Evolutionary conservation across 2,888 invertebrate genomes (phyloP), one percentile per base, ranked within the genome.

Genomic region (Ennomos fuscantarius): DNA sequence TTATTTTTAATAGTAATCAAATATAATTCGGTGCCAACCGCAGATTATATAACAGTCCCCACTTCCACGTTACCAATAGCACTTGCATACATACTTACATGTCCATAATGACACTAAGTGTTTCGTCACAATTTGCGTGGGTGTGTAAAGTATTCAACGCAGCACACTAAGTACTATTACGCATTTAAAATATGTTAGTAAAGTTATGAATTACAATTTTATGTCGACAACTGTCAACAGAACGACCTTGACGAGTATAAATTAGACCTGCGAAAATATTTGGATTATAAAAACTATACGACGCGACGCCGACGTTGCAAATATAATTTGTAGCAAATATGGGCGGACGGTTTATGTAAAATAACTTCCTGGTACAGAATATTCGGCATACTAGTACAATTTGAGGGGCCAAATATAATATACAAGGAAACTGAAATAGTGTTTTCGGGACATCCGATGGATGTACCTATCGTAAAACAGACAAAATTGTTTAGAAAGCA

Each of bases 181-280:
- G 68, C 75, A 73, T 78, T 75, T 74, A 74, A 76, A 71, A 76
- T 78, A 70, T 71, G 66, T 43, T 70, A 75, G 77, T 73, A 79
- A 76, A 78, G 76, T 77, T 75, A 79, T 78, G 81, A 77, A 84
- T 85, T 80, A 74, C 70, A 65, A 68, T 74, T 71, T 66, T 45
- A 59, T 60, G 51, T 62, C 64, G 63, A 65, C 71, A 69, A 66
- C 65, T 77, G 76, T 79, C 68, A 70, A 65, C 62, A 62, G 63
- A 76, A 73, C 81, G 78, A 74, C 84, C 85, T 82, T 84, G 78
- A 56, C 56, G 58, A 60, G 71, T 70, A 67, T 72, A 62, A 70
- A 66, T 69, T 70, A 62, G 59, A 55, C 53, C 60, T 54, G 62
- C 57, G 59, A 41, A 63, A 65, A 67, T 70, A 63, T 57, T 51